These are phyloP conservation scores for Ligdia adustata DNA, from an alignment of 2,888 invertebrate species.

Conservation along the genomic window DNA sequence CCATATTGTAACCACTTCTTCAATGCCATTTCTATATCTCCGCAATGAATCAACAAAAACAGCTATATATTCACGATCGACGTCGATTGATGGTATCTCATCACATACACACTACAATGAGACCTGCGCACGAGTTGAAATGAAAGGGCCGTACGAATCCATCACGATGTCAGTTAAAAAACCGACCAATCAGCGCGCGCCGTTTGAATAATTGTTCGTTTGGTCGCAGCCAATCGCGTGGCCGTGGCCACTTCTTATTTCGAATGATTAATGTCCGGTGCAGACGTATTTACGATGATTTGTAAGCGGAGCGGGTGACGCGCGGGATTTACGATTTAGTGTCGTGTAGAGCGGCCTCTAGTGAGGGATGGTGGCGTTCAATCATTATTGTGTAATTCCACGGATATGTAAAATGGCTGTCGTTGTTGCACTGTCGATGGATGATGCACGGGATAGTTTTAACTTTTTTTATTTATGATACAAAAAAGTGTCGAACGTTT, in stretches of 20 bases:
- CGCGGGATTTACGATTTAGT: conserved; percentile 74
- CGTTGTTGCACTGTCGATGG: conserved; percentile 35
- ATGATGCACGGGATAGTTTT: no score
- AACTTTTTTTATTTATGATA: no score
- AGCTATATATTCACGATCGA: conserved; percentile 52
- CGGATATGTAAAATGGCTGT: conserved; percentile 54
- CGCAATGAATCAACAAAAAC: conserved; percentile 43
- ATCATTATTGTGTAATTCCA: conserved; percentile 58
- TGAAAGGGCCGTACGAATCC: conserved; percentile 72
- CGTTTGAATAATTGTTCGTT: conserved; percentile 82
- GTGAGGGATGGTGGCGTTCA: conserved; percentile 63
- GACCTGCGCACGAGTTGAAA: conserved; percentile 77
- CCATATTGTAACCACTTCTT: conserved; percentile 39
- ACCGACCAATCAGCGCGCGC: conserved; percentile 69
- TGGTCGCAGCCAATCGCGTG: conserved; percentile 70
- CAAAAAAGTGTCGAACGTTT: no score
- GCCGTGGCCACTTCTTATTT: conserved; percentile 70
- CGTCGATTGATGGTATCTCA: conserved; percentile 46
- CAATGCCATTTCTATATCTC: conserved; percentile 40
- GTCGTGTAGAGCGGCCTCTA: conserved; percentile 53
- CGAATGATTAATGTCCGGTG: conserved; percentile 74
- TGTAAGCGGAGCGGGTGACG: conserved; percentile 67
- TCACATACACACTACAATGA: conserved; percentile 59
- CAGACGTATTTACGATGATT: conserved; percentile 79
- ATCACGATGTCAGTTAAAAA: conserved; percentile 79